Evolutionary conservation across 2,888 invertebrate genomes (phyloP), one percentile per base, ranked within the genome.

Genomic region (Galerucella pusilla): DNA sequence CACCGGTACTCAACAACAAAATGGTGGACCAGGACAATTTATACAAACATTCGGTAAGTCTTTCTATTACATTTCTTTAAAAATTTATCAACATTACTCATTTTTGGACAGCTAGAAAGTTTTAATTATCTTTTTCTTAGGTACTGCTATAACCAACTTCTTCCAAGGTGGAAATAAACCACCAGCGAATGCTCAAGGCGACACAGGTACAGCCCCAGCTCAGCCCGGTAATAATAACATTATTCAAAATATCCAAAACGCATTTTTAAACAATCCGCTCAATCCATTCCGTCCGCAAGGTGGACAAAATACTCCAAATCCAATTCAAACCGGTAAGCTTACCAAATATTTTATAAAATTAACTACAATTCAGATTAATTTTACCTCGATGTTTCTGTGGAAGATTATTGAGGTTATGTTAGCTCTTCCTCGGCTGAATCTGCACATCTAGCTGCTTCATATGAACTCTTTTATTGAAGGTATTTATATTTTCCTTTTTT

Each of bases 191-290:
- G 49, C 76, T 25, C 68, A 76, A 16, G 77, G 77, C 1, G 79
- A 79, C 49, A 76, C 73, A 59, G 78, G 76, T 14, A 67, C 75
- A 0, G 71, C 68, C 11, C 72, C 77, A 20, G 63, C 72, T 5
- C 45, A 69, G 20, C 45, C 63, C 12, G 6, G 35, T 42, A 64
- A 64, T 49, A 73, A 73, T 25, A 71, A 72, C 49, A 75, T 82
- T 10, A 77, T 80, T 45, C 78, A 80, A 63, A 81, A 78, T 35
- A 81, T 82, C 46, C 80, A 80, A 45, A 81, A 77, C 42, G 82
- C 80, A 10, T 75, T 82, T 68, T 81, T 81, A 70, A 82, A 80
- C 59, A 78, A 72, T 25, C 77, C 77, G 12, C 73, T 82, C 54
- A 81, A 81, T 59, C 79, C 78, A 52, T 80, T 81, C 73, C 79